Evolutionary conservation across 1,140 invertebrate species (phyloP).

Genomic region (Ridgeia piscesae): DNA sequence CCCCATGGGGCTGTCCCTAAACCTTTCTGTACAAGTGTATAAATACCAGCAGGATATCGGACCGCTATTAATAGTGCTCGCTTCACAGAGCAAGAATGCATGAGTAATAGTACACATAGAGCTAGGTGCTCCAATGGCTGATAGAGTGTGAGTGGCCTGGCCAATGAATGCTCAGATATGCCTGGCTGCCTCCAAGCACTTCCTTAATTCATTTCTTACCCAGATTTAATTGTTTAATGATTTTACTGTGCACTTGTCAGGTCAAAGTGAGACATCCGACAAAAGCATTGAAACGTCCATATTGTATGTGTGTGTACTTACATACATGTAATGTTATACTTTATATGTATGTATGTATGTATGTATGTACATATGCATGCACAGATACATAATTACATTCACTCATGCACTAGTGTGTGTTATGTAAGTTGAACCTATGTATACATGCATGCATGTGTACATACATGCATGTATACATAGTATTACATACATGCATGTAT

Average conservation of each 20-base stretch:
- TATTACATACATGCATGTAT: not conserved
- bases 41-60: not conserved
- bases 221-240: not conserved
- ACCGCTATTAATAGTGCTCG: not conserved
- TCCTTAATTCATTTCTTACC: not conserved
- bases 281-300: not conserved
- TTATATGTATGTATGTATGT: not conserved
- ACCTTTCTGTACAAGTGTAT: not conserved
- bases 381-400: no score
- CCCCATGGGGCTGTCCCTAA: not conserved
- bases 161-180: not conserved
- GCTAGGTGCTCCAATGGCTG: not conserved
- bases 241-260: not conserved
- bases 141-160: not conserved
- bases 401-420: not conserved
- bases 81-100: not conserved
- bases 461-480: slow-evolving; percentile 9
- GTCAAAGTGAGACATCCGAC: not conserved
- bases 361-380: no score
- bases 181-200: not conserved
- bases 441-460: slow-evolving; percentile 21
- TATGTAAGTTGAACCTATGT: not conserved
- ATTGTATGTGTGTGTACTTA: no score
- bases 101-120: not conserved
- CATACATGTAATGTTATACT: no score